phyloP scores from a whole-genome alignment of 1,140 invertebrate species.

The Macrobrachium rosenbergii region DNA sequence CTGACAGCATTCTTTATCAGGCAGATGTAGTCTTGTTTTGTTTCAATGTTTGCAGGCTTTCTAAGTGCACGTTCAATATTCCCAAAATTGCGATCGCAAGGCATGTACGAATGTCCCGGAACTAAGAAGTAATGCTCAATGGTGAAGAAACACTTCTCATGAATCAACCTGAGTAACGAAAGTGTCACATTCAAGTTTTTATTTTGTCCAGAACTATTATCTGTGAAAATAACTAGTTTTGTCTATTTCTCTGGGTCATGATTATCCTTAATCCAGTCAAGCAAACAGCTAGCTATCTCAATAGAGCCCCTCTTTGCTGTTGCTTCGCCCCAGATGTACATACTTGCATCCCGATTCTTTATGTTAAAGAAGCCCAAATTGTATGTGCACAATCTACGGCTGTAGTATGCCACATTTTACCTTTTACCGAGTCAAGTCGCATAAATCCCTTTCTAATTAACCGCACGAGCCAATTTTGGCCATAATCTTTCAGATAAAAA shows the following conservation, averaged over 20 bases:
- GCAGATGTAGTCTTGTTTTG: too few species aligned
- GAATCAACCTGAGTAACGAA: not conserved
- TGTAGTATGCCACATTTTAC: too few species aligned
- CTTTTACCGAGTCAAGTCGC: too few species aligned
- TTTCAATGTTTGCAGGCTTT: too few species aligned
- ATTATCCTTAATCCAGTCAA: not conserved
- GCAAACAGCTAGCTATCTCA: slow-evolving; percentile 20
- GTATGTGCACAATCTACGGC: not conserved
- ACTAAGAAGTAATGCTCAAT: slow-evolving; percentile 29
- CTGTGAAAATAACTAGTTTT: slow-evolving; percentile 1
- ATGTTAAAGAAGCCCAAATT: slow-evolving; percentile 16
- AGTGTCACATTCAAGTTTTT: slow-evolving; percentile 24
- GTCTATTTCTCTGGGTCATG: not conserved
- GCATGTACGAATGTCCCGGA: slow-evolving; percentile 7
- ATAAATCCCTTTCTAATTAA: too few species aligned
- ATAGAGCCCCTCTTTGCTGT: slow-evolving; percentile 8
- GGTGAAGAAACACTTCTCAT: not conserved
- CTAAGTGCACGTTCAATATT: not conserved
- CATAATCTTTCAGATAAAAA: too few species aligned
- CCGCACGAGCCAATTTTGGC: too few species aligned
- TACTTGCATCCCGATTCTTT: not conserved
- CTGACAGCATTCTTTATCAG: too few species aligned
- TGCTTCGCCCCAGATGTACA: slow-evolving; percentile 18
- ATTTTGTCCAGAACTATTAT: slow-evolving; percentile 24
- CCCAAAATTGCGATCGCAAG: slow-evolving; percentile 26